These are phyloP conservation scores for Lamellibrachia luymesi DNA, from an alignment of 1,140 invertebrate species.

Conservation along the genomic window DNA sequence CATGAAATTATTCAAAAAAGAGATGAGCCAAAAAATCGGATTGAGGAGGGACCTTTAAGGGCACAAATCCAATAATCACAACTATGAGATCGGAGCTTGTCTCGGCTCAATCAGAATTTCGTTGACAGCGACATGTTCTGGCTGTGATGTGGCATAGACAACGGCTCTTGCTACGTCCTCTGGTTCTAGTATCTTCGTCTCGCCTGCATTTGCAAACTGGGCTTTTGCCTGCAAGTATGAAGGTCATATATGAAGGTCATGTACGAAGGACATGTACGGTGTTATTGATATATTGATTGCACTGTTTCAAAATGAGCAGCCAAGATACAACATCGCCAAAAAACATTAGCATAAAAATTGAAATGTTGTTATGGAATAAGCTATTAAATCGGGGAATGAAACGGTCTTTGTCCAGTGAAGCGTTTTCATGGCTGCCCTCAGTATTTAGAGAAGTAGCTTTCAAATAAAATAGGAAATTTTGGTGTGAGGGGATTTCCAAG, in stretches of 20 bases:
- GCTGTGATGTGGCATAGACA: slow-evolving; percentile 54
- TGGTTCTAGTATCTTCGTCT: slow-evolving; percentile 49
- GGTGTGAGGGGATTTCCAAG: no score
- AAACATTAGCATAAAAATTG: no score
- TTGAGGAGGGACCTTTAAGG: no score
- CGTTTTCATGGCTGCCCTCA: not conserved
- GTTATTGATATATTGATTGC: not conserved
- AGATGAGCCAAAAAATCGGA: no score
- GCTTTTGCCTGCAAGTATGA: slow-evolving; percentile 38
- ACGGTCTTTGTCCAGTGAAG: not conserved
- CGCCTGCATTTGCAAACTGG: slow-evolving; percentile 45
- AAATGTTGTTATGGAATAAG: not conserved
- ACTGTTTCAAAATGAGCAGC: no score
- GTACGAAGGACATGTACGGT: not conserved
- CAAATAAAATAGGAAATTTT: no score
- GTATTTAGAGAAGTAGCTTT: no score
- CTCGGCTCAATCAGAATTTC: slow-evolving; percentile 59
- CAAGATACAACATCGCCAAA: no score
- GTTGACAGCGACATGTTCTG: slow-evolving; percentile 56
- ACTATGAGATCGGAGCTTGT: slow-evolving; percentile 50
- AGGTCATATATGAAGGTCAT: not conserved
- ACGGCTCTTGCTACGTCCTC: slow-evolving; percentile 56
- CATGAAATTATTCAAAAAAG: no score
- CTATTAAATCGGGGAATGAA: not conserved
- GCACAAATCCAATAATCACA: not conserved